Evolutionary conservation across 2,888 invertebrate genomes (phyloP), one percentile per base, ranked within the genome.

Genomic region (Lasius fuliginosus): DNA sequence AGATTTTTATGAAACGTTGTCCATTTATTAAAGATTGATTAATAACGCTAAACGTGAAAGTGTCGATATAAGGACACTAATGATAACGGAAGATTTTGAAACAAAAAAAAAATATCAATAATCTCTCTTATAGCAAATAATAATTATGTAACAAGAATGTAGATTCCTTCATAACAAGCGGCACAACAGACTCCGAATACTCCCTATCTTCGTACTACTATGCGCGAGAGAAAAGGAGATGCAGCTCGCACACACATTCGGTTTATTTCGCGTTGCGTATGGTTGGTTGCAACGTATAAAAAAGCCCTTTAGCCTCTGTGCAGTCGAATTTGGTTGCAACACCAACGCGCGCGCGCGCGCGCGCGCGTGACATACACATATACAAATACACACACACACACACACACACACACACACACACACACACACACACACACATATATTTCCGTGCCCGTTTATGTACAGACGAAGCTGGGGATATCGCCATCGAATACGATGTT

Each of bases 251-350:
- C 86, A 69, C 79, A n/a, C n/a, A 53, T 76, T 79, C 76, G 86
- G 86, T 91, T 87, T 91, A 90, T 91, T 91, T 84, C 88, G 75
- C 56, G 46, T 86, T 74, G 74, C 69, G 77, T 81, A 87, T 83
- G 82, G 76, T 75, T 86, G 86, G 90, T 86, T 90, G 87, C 84
- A 86, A 79, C 73, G 81, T 89, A 85, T 87, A 88, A 90, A 90
- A 89, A 85, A 88, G 84, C 84, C 87, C 79, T 91, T 89, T 87
- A 87, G 84, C 84, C 84, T 73, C 86, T 83, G 73, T 85, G 85
- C 90, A 86, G 87, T 87, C 86, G 90, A 90, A 90, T 90, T 91
- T 90, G 88, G 89, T 68, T 74, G 65, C 49, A 76, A 58, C 64
- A 36, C 23, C 58, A 42, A 58, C 64, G 3, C 46, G 42, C 42